Evolutionary conservation across 2,888 invertebrate species (phyloP).

Genomic region (Lampropteryx suffumata): DNA sequence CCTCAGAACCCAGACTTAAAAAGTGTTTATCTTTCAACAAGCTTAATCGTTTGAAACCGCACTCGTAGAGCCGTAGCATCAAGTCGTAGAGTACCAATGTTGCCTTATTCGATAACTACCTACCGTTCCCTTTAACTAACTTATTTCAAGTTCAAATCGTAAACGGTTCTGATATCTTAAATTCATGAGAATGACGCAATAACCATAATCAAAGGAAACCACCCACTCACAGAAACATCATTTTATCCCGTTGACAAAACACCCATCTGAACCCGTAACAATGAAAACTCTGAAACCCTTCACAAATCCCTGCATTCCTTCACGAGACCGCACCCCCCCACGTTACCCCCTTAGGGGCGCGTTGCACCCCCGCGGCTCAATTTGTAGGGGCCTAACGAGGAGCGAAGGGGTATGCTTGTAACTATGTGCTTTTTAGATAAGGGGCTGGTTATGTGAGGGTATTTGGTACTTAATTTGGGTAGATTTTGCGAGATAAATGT

Average conservation of each 20-base stretch:
- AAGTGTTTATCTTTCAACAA: too few species aligned
- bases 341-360: conserved; percentile 23
- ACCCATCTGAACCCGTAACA: conserved; percentile 31
- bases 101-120: too few species aligned
- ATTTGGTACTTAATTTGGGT: conserved; percentile 36
- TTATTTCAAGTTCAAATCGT: too few species aligned
- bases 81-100: too few species aligned
- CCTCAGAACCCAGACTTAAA: too few species aligned
- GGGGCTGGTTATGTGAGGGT: conserved; percentile 34
- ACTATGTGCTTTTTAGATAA: conserved; percentile 35
- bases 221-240: conserved; percentile 19
- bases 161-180: neutral
- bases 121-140: too few species aligned
- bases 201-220: conserved; percentile 19
- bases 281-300: conserved; percentile 33
- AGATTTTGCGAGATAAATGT: conserved; percentile 30
- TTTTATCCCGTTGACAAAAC: conserved; percentile 37
- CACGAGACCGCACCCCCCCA: conserved; percentile 32
- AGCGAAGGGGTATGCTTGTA: conserved; percentile 49
- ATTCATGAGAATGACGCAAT: conserved; percentile 11
- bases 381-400: conserved; percentile 61
- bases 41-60: too few species aligned
- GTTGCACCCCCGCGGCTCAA: conserved; percentile 46
- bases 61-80: too few species aligned
- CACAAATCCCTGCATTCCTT: conserved; percentile 37